Conservation (phyloP, 2,888 invertebrate species). For the Lasioglossum leucozonium region DNA sequence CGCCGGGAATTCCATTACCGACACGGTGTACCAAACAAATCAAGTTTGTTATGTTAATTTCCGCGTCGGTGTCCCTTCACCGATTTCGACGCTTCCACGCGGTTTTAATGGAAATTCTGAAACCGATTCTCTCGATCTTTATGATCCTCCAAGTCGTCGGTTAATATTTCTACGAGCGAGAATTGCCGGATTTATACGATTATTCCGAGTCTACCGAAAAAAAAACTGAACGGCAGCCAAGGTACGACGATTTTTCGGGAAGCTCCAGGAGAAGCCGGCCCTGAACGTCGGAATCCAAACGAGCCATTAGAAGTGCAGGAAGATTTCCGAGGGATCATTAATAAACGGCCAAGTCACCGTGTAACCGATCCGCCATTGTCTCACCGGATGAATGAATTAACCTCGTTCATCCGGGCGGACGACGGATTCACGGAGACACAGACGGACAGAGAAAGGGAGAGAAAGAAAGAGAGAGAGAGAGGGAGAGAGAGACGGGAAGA, state of each 20-base stretch:
- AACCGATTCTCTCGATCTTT: not conserved
- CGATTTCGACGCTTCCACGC: not conserved
- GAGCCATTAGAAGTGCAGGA: slow-evolving; percentile 64
- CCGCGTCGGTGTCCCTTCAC: not conserved
- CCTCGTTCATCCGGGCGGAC: slow-evolving; percentile 66
- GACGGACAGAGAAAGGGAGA: not conserved
- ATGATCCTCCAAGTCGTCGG: not conserved
- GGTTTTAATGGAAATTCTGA: not conserved
- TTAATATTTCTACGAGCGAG: no score
- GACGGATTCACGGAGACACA: slow-evolving; percentile 49
- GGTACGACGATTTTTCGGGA: not conserved
- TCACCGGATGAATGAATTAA: slow-evolving; percentile 79
- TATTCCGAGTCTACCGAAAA: no score
- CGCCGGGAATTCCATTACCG: not conserved
- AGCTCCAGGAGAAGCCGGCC: slow-evolving; percentile 29
- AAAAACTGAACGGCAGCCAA: not conserved
- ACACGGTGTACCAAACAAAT: not conserved
- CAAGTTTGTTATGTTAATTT: slow-evolving; percentile 17
- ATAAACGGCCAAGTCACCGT: slow-evolving; percentile 80
- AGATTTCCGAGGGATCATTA: slow-evolving; percentile 77
- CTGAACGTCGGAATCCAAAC: slow-evolving; percentile 58
- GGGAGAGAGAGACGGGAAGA: not conserved
- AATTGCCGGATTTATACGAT: no score
- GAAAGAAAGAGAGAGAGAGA: not conserved
- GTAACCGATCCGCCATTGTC: slow-evolving; percentile 80